Percentiles rank a stretch among this genome's conserved stretches.
Conservation (phyloP, 2,797 vertebrate genomes). For the Tolypeutes matacus region DNA sequence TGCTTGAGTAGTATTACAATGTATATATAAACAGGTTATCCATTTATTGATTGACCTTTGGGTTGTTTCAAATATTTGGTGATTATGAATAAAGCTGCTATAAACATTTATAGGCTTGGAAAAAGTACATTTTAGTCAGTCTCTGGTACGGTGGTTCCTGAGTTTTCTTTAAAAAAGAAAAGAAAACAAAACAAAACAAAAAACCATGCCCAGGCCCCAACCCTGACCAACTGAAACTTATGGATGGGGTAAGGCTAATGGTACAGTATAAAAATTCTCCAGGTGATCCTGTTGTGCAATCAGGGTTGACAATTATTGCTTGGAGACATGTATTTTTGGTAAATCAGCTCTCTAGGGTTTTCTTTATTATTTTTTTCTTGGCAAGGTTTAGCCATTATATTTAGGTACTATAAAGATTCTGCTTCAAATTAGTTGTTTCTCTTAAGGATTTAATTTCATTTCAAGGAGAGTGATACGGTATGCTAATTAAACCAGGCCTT, state of each 20-base stretch:
- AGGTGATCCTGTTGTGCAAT: neutral
- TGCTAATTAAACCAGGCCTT: constrained; percentile 71
- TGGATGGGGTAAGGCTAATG: neutral
- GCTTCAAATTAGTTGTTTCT: constrained; percentile 71
- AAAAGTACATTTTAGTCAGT: constrained; percentile 29
- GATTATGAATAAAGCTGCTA: no score
- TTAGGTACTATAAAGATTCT: constrained; percentile 72
- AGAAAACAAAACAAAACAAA: no score
- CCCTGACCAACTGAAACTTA: neutral
- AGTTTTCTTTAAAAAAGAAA: neutral
- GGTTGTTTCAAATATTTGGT: constrained; percentile 62
- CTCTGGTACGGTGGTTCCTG: neutral
- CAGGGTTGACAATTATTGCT: neutral
- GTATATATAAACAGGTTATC: neutral
- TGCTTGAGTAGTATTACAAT: neutral
- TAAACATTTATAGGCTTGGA: constrained; percentile 37
- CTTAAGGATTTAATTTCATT: constrained; percentile 76
- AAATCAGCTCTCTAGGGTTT: constrained; percentile 43
- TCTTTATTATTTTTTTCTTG: constrained; percentile 71
- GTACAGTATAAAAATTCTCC: neutral
- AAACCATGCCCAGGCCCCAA: neutral
- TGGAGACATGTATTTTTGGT: constrained; percentile 54
- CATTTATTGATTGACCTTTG: constrained; percentile 38
- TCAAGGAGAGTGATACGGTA: constrained; percentile 69
- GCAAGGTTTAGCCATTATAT: constrained; percentile 66